Evolutionary conservation across 2,888 invertebrate species (phyloP), one percentile per base, ranked within the genome.

Genomic region (Timema podura): DNA sequence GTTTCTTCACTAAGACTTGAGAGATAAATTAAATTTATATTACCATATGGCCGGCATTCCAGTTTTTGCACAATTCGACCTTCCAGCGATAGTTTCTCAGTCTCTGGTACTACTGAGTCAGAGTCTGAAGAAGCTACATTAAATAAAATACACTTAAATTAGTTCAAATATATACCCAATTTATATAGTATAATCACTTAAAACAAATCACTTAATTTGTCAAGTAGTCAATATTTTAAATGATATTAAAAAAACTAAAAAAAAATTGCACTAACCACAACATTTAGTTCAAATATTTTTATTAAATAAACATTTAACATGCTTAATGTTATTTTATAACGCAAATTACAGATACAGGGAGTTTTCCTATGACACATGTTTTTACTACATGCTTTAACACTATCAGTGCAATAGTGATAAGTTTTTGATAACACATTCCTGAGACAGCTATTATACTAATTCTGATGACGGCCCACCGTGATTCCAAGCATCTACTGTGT

Each of bases 31-130:
- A 30, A 30, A 30, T 30, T 30, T 2, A 30, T 72, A 74, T 74
- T 75, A 76, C 80, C 93, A 79, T 91, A 90, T 0, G 96, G 96
- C 64, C 93, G 87, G 80, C 97, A 98, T 82, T 98, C 98, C 48
- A 97, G 84, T 80, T 96, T 93, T 80, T 97, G 96, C n/a, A 95
- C 95, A 77, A 98, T 96, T 79, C 93, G 89, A 0, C 98, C 98
- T 82, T 96, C 96, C 88, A 98, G 90, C 73, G 87, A 89, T 6
- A 96, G 83, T 79, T 94, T 94, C 77, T 95, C 94, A 49, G 88
- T 84, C 81, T 93, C 93, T 51, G 91, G 90, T 61, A 89, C 84
- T 64, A 90, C 87, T 54, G 89, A 81, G 80, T 90, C 89, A 5
- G 86, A 85, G 79, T 78, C 81, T 66, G 86, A 85, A 59, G 85